phyloP scores from a whole-genome alignment of 92 coral and sea anemone species.

The Hydrozoanthus gracilis region DNA sequence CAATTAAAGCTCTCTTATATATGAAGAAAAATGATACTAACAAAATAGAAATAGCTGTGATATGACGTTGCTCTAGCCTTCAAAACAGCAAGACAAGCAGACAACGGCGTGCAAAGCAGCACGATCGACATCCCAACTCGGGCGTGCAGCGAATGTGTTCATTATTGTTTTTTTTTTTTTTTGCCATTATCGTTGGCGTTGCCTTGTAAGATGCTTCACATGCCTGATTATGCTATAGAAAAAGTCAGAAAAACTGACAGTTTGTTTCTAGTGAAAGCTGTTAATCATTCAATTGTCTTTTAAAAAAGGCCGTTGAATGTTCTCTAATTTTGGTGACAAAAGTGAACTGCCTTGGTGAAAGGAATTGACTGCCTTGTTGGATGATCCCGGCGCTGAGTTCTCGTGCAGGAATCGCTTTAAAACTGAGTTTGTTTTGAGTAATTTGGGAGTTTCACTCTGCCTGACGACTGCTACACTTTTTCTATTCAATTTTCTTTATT shows the following conservation, averaged over 20 bases:
- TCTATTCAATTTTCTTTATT: background rate
- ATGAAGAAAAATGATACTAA: no score
- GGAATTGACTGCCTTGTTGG: no score
- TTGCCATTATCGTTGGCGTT: no score
- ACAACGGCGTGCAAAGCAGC: no score
- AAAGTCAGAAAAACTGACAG: background rate
- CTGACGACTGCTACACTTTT: background rate
- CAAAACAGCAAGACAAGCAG: no score
- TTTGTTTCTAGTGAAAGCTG: background rate
- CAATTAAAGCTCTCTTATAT: no score
- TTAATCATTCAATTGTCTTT: background rate
- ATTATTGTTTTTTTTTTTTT: no score
- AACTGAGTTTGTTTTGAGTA: background rate
- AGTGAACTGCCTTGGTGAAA: background rate
- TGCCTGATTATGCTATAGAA: constrained; percentile 3
- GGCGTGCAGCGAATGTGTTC: no score
- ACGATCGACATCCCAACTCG: no score
- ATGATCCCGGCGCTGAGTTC: background rate
- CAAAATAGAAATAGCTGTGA: no score
- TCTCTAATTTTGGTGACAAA: background rate
- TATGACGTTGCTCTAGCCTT: no score
- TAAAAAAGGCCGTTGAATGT: background rate
- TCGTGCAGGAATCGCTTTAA: background rate
- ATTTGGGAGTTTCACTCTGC: background rate
- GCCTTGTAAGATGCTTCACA: no score